These are phyloP conservation scores for Syngnathus rostellatus DNA, from an alignment of 2,797 vertebrate species.

Conservation along the genomic window DNA sequence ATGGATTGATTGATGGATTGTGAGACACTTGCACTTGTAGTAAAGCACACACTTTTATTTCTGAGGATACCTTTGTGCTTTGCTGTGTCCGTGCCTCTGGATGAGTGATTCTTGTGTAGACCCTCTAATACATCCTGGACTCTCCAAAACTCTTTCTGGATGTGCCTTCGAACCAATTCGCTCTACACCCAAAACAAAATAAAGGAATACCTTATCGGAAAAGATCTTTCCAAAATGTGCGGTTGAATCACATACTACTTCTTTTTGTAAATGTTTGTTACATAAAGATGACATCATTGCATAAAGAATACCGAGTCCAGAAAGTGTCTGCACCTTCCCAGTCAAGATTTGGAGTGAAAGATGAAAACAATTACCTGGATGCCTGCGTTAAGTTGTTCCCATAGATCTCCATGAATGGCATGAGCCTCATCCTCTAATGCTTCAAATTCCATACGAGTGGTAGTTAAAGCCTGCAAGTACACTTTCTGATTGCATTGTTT, in stretches of 20 bases:
- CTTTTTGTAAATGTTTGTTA: not conserved
- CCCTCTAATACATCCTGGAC: constrained; percentile 94
- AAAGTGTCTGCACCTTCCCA: not conserved
- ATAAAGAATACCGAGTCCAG: not conserved
- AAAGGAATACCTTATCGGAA: not conserved
- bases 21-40: not conserved
- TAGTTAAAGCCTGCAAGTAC: constrained; percentile 75
- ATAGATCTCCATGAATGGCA: constrained; percentile 86
- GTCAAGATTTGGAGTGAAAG: not conserved
- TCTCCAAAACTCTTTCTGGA: constrained; percentile 95
- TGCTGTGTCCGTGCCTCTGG: constrained; percentile 86
- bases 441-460: constrained; percentile 82
- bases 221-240: not conserved
- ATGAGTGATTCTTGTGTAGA: constrained; percentile 86
- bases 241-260: not conserved
- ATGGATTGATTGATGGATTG: no score
- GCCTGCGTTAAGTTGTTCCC: constrained; percentile 92
- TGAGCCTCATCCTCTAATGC: constrained; percentile 85
- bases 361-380: constrained; percentile 71
- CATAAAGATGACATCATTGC: not conserved
- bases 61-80: constrained; percentile 79
- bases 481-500: not conserved
- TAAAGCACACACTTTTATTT: not conserved
- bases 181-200: constrained; percentile 61
- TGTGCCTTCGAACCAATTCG: constrained; percentile 80